These are phyloP conservation scores for Onychomys torridus DNA, from an alignment of 2,797 vertebrate genomes.

Conservation along the genomic window DNA sequence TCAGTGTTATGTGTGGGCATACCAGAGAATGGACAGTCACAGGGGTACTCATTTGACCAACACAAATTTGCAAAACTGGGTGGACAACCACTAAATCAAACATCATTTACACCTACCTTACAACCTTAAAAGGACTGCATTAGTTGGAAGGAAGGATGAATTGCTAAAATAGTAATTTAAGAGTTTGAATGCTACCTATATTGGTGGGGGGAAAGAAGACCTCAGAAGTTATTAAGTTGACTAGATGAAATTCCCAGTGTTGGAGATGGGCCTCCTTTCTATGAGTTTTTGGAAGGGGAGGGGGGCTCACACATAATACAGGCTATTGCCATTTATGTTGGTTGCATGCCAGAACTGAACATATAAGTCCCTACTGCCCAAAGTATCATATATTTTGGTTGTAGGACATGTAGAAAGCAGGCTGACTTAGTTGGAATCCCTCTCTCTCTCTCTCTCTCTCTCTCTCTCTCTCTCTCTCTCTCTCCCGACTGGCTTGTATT, in stretches of 20 bases:
- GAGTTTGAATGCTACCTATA: not conserved
- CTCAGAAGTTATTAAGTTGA: not conserved
- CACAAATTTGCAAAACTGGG: not conserved
- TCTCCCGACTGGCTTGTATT: not conserved
- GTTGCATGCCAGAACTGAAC: not conserved
- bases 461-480: no score
- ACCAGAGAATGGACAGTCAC: not conserved
- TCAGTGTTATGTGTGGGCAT: not conserved
- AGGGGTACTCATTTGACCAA: not conserved
- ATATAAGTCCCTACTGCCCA: not conserved
- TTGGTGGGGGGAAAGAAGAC: not conserved
- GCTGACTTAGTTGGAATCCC: not conserved
- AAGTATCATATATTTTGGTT: not conserved
- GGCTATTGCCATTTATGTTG: not conserved
- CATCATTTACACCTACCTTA: not conserved
- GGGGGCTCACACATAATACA: not conserved
- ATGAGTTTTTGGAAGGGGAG: not conserved
- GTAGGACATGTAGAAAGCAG: not conserved
- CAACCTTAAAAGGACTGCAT: not conserved
- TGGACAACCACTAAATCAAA: not conserved
- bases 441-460: no score
- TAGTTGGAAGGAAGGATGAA: not conserved
- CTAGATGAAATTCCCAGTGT: not conserved
- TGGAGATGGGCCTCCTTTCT: not conserved
- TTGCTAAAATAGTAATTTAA: not conserved